phyloP scores from a whole-genome alignment of 92 coral and sea anemone species.

The Paramuricea clavata region DNA sequence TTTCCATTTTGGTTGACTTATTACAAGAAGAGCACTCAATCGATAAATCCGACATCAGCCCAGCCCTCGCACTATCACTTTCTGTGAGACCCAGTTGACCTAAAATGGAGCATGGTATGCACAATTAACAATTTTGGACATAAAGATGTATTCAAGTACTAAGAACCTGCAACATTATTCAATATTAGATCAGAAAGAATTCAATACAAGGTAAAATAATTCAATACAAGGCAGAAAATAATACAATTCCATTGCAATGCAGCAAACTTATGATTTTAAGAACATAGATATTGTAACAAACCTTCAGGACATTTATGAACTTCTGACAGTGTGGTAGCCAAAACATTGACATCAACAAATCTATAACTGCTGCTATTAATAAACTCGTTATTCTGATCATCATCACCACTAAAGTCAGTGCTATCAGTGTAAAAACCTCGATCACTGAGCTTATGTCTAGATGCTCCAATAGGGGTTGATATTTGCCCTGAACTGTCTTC shows the following conservation, averaged over 20 bases:
- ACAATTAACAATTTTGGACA: no score
- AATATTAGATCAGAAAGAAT: no score
- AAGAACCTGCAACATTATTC: no score
- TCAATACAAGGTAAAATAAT: no score
- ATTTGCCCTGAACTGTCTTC: no score
- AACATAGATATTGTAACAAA: neutral
- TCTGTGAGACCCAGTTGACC: conserved; percentile 29
- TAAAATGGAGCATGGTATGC: conserved; percentile 20
- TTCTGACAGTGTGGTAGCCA: conserved; percentile 40
- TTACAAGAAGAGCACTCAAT: conserved; percentile 16
- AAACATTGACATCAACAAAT: conserved; percentile 29
- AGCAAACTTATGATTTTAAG: neutral
- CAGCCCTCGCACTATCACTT: neutral
- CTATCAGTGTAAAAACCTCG: neutral
- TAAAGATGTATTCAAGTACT: no score
- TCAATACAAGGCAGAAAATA: neutral
- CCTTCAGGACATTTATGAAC: conserved; percentile 48
- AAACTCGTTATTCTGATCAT: conserved; percentile 37
- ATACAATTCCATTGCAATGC: neutral
- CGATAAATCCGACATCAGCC: conserved; percentile 40
- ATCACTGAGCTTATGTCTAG: conserved; percentile 14
- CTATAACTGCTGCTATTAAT: conserved; percentile 32
- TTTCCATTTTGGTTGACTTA: neutral
- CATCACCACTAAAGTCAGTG: neutral
- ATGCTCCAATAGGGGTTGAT: conserved; percentile 13